phyloP scores from a whole-genome alignment of 2,113 vertebrate species.

The Garra rufa region DNA sequence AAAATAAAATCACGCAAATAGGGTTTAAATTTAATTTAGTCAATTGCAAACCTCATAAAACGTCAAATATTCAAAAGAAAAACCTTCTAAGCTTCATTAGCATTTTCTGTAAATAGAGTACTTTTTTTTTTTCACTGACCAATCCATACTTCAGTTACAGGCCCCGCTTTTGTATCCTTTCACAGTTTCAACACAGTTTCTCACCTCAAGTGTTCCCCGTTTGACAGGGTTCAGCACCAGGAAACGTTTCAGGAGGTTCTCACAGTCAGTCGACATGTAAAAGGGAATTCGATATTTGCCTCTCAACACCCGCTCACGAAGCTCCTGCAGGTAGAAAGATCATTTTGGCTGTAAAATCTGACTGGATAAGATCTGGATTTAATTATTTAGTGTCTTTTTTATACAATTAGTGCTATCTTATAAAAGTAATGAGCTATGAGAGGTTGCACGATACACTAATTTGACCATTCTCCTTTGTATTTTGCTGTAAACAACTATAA shows the following conservation, averaged over 20 bases:
- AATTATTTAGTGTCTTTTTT: neutral
- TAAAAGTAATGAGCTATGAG: neutral
- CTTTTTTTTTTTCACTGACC: neutral
- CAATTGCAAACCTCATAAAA: neutral
- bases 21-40: neutral
- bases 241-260: slow-evolving; percentile 90
- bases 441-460: neutral
- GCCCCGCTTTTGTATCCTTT: neutral
- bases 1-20: too few relatives aligned
- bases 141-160: neutral
- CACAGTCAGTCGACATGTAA: slow-evolving; percentile 97
- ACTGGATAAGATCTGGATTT: neutral
- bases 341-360: neutral
- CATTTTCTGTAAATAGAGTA: too few relatives aligned
- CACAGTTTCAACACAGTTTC: slow-evolving; percentile 8
- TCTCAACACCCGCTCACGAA: slow-evolving; percentile 89
- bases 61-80: neutral
- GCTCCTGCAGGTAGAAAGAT: slow-evolving; percentile 75
- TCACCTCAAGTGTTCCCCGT: slow-evolving; percentile 92
- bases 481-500: neutral
- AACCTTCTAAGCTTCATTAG: neutral
- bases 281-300: slow-evolving; percentile 95
- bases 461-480: neutral
- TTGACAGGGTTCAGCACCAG: slow-evolving; percentile 93
- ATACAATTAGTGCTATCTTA: neutral